Evolutionary conservation across 2,888 invertebrate genomes (phyloP), one percentile per base, ranked within the genome.

Genomic region (Phengaris arion): DNA sequence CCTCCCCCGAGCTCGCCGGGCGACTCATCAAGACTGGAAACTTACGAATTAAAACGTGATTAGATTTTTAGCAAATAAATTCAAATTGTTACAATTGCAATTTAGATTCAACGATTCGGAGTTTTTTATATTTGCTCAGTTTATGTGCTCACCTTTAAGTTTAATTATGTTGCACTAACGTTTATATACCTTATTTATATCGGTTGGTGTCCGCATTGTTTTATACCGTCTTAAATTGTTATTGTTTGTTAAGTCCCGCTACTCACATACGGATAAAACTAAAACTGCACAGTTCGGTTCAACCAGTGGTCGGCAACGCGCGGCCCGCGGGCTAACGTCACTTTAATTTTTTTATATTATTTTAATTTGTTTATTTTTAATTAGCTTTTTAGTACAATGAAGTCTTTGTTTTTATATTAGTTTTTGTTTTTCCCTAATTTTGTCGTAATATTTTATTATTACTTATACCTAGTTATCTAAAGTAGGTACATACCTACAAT

Each of bases 21-120:
- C 86, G 87, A 88, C 84, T 89, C 88, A 89, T 90, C 89, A 88
- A 85, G 87, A 85, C 85, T 72, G 85, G 87, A 89, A 90, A 90
- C 88, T 90, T 90, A 86, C 84, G 88, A 90, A 91, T 90, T 91
- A 90, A 91, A 89, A 90, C 90, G 90, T 90, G 90, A 87, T 86
- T 86, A 85, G 89, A 86, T 89, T 90, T 82, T 84, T 81, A 81
- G 82, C 78, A 78, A 80, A 78, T 77, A 81, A 81, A 78, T 82
- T 80, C 76, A 80, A 78, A 80, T 80, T 79, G 78, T 77, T 77
- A 76, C 76, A 75, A 76, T 75, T 79, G 77, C 75, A 73, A 79
- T 80, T 81, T 77, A 69, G 68, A 77, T 79, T 76, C 73, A 76
- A 77, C 52, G 68, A 69, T 69, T 15, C 6, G 69, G 70, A n/a